phyloP scores from a whole-genome alignment of 2,113 vertebrate genomes.

The Heterotilapia buettikoferi region DNA sequence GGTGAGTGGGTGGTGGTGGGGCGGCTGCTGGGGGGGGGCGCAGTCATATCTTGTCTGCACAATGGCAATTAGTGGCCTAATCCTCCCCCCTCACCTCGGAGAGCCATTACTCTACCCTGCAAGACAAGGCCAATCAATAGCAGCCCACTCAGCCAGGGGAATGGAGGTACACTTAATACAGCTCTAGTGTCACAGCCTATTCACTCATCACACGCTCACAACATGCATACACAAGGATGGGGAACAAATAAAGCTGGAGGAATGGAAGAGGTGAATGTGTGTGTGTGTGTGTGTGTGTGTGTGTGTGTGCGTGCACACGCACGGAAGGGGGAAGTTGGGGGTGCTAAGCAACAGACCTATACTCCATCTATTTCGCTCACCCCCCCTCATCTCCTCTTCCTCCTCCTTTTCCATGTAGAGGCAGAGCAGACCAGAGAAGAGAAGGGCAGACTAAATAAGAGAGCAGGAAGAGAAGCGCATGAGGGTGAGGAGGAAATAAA shows the following conservation, averaged over 20 bases:
- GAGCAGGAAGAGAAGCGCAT: conserved; percentile 46
- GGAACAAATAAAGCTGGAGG: conserved; percentile 32
- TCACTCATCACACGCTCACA: conserved; percentile 62
- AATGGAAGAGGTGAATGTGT: not conserved
- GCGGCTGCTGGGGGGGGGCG: conserved; percentile 29
- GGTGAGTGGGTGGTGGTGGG: conserved; percentile 52
- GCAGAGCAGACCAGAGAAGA: conserved; percentile 43
- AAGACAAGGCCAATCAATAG: conserved; percentile 84
- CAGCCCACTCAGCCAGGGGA: conserved; percentile 73
- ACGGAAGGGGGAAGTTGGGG: not conserved
- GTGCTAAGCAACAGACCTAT: conserved; percentile 50
- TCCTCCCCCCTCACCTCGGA: conserved; percentile 69
- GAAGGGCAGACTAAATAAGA: conserved; percentile 64
- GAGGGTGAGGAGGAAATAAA: conserved; percentile 39
- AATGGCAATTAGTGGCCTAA: conserved; percentile 85
- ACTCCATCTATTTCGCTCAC: not conserved
- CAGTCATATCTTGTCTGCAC: conserved; percentile 76
- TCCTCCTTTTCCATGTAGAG: conserved; percentile 27
- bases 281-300: not conserved
- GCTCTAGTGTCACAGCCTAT: conserved; percentile 76
- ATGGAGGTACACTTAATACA: conserved; percentile 81
- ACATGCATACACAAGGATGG: conserved; percentile 26
- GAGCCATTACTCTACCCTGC: conserved; percentile 76
- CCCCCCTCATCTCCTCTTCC: not conserved
- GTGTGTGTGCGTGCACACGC: rapidly evolving